Base-by-base conservation (phyloP, 2,113 vertebrate species). In the Propithecus coquereli region DNA sequence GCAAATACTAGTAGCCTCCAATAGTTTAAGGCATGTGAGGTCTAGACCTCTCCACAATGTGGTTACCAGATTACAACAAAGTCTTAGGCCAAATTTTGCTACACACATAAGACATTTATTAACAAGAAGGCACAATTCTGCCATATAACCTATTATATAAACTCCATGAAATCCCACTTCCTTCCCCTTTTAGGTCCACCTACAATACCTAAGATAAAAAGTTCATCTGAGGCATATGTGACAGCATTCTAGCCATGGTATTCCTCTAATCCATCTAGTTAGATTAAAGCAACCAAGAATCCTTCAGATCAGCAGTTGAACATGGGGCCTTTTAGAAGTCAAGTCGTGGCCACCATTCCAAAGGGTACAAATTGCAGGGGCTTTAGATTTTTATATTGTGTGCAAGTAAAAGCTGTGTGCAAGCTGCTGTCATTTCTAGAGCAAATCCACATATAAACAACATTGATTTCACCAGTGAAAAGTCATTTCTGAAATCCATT, bases 351-450 rank as follows among this genome's bases (percentile, higher is more conserved):
- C 10, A 63, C 30, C 23, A 50, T 92, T 84, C 45, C 43, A 43
- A 4, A 74, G 68, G 18, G 10, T 30, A 82, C 14, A 91, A 57
- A 81, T 37, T 34, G 3, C 18, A 54, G 50, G 22, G 8, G 9
- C 23, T 84, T 74, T 74, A 83, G 40, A 92, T 84, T 30, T 61
- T 20, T 74, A 65, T 74, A 63, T 40, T 73, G 23, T 84, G n/a
- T 63, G 61, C 40, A 73, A 34, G 61, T 5, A 8, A 45, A 83
- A 90, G 43, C n/a, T 90, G 61, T 27, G 23, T 86, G 54, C 73
- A 73, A 88, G 79, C 63, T 94, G 27, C 63, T 85, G 27, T 94
- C 74, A 87, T 47, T 92, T 92, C 68, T 79, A 81, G 52, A 96
- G 52, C 13, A 90, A 87, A 90, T 79, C 77, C 76, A 71, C 13